Evolutionary conservation across 2,113 vertebrate species (phyloP).

Genomic region (Stegostoma tigrinum): DNA sequence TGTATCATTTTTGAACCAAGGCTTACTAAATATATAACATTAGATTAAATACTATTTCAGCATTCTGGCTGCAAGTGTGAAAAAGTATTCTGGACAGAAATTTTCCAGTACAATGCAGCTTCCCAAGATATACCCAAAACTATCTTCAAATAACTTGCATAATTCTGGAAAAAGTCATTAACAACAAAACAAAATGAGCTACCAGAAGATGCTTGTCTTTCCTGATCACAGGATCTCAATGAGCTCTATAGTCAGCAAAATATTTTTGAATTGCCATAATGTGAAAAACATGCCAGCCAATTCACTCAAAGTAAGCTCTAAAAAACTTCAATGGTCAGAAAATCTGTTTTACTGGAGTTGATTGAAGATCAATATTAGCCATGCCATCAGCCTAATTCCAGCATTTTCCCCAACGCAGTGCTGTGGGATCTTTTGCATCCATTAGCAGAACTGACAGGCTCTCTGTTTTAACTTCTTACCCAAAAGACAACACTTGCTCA

Average conservation of each 20-base stretch:
- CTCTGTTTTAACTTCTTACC: too few relatives aligned
- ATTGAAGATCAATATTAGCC: too few relatives aligned
- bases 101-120: neutral
- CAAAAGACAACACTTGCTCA: too few relatives aligned
- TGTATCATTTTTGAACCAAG: neutral
- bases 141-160: neutral
- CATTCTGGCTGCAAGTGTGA: neutral
- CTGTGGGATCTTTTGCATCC: too few relatives aligned
- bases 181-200: neutral
- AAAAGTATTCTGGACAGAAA: neutral
- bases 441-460: too few relatives aligned
- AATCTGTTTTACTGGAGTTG: too few relatives aligned
- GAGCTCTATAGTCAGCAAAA: neutral
- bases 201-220: neutral
- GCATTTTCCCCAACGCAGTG: too few relatives aligned
- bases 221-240: neutral
- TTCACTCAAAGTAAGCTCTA: too few relatives aligned
- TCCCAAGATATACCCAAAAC: neutral
- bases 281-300: too few relatives aligned
- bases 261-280: neutral
- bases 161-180: neutral
- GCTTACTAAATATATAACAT: neutral
- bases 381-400: too few relatives aligned
- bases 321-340: too few relatives aligned
- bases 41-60: constrained; percentile 13